phyloP scores from a whole-genome alignment of 2,888 invertebrate genomes.

The Meghimatium bilineatum region DNA sequence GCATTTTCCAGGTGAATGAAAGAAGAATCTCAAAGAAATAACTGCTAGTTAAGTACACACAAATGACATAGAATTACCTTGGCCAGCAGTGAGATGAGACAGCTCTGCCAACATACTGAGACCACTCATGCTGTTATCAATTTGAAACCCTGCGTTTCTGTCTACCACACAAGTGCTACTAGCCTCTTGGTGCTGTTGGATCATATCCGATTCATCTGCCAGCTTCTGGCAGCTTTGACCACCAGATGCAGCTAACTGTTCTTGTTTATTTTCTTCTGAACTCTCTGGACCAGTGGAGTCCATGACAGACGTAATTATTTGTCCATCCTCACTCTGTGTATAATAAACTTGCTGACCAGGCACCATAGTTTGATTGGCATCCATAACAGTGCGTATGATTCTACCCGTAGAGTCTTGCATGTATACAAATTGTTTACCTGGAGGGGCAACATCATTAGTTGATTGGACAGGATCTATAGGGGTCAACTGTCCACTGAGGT shows the following conservation, averaged over 20 bases:
- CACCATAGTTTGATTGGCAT: slow-evolving; percentile 46
- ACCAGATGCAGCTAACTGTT: not conserved
- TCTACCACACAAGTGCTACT: not conserved
- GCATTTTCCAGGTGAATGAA: no score
- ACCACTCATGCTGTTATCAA: slow-evolving; percentile 45
- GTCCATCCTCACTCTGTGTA: slow-evolving; percentile 48
- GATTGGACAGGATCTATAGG: slow-evolving; percentile 45
- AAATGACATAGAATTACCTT: slow-evolving; percentile 14
- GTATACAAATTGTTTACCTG: slow-evolving; percentile 49
- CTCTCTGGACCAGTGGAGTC: slow-evolving; percentile 24
- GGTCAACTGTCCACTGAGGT: slow-evolving; percentile 46
- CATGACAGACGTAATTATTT: slow-evolving; percentile 50
- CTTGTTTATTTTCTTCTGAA: slow-evolving; percentile 16
- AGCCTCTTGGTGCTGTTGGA: slow-evolving; percentile 4
- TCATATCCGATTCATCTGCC: not conserved
- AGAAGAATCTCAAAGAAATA: no score
- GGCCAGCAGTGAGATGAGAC: slow-evolving; percentile 44
- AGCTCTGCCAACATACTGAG: slow-evolving; percentile 47
- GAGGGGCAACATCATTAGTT: slow-evolving; percentile 43
- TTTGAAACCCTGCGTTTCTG: slow-evolving; percentile 19
- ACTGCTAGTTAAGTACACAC: not conserved
- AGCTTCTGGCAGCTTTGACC: slow-evolving; percentile 16
- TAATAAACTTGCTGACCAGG: slow-evolving; percentile 47
- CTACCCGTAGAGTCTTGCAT: slow-evolving; percentile 45
- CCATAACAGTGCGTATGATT: slow-evolving; percentile 45